A percentile compares a stretch with the other conserved stretches of the same genome.
Conservation (phyloP, 2,113 vertebrate genomes). For the Agapornis roseicollis region DNA sequence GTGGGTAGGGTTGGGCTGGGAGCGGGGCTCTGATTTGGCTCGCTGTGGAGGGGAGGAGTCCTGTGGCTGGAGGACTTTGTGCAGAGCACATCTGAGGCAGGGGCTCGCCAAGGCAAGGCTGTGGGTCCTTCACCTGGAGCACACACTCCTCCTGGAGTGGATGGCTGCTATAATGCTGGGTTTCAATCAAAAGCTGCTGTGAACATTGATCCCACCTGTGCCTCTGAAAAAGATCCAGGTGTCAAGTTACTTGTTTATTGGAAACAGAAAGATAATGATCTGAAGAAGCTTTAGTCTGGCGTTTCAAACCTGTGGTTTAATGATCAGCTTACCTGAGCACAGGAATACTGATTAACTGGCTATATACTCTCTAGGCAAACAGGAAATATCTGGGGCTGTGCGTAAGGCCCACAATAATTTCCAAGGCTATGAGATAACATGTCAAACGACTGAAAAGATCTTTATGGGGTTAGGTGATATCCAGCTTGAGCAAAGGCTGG, state of each 20-base stretch:
- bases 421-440: background rate
- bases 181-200: background rate
- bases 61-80: background rate
- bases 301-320: background rate
- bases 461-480: background rate
- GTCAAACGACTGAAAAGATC: background rate
- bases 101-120: background rate
- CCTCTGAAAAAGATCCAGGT: background rate
- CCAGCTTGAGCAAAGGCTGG: background rate
- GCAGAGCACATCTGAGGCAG: background rate
- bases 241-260: background rate
- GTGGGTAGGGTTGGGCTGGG: background rate
- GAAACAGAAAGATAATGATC: background rate
- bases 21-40: background rate
- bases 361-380: background rate
- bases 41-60: rapidly evolving
- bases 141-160: background rate
- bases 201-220: background rate
- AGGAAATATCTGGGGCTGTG: background rate
- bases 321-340: background rate
- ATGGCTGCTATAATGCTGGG: background rate
- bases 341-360: background rate
- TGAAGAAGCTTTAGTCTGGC: background rate
- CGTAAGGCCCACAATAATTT: background rate
- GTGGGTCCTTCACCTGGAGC: background rate